Evolutionary conservation across 1,140 invertebrate genomes (phyloP), one percentile per base, ranked within the genome.

Genomic region (Trialeurodes vaporariorum): DNA sequence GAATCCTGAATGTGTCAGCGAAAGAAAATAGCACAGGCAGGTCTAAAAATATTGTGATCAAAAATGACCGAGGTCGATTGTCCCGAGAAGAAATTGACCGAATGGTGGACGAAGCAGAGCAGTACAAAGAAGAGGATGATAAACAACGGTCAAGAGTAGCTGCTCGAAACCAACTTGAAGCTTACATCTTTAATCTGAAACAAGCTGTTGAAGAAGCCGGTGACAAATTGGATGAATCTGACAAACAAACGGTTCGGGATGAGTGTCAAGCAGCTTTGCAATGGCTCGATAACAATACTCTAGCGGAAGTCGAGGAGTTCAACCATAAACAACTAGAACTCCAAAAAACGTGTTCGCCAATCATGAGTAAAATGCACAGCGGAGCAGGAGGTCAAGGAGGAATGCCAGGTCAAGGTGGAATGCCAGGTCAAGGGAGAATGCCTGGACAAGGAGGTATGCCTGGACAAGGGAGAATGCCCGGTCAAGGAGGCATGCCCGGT

Each of bases 381-480:
- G 74, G 58, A 60, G n/a, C n/a, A n/a, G n/a, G n/a, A n/a, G n/a
- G n/a, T n/a, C n/a, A n/a, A n/a, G n/a, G n/a, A n/a, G n/a, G n/a
- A n/a, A n/a, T n/a, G n/a, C n/a, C n/a, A n/a, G n/a, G n/a, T n/a
- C n/a, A n/a, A n/a, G n/a, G n/a, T n/a, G n/a, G n/a, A n/a, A n/a
- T n/a, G n/a, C n/a, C n/a, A n/a, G n/a, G n/a, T n/a, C n/a, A n/a
- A n/a, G n/a, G n/a, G n/a, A n/a, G n/a, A n/a, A n/a, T n/a, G n/a
- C n/a, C n/a, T n/a, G n/a, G n/a, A n/a, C n/a, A n/a, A n/a, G n/a
- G n/a, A n/a, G n/a, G n/a, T n/a, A n/a, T n/a, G n/a, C n/a, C n/a
- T n/a, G n/a, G n/a, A n/a, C n/a, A 95, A 95, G 77, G 93, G 96
- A 77, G 94, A 96, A 73, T 92, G 95, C 92, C 86, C 59, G 49